Evolutionary conservation across 2,888 invertebrate species (phyloP), one percentile per base, ranked within the genome.

Genomic region (Bombylius major): DNA sequence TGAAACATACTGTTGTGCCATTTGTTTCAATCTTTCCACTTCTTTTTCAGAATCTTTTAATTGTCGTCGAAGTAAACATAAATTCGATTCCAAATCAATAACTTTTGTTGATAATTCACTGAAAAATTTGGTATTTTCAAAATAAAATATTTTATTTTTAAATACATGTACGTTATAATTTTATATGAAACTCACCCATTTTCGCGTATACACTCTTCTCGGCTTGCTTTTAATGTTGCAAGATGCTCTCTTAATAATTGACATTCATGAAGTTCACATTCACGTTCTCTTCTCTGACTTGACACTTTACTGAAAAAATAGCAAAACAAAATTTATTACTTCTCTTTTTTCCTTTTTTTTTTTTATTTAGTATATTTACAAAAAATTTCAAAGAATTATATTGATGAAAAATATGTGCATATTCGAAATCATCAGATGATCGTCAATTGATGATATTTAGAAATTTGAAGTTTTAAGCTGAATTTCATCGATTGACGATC

Each of bases 1-100:
- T 63, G 82, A 81, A 6, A 89, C 87, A 73, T 90, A 90, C 65
- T 87, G 86, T 66, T 88, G 87, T 58, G 89, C 71, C 67, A 89
- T 87, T 59, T 82, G 79, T 68, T 86, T 88, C 60, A 89, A 73
- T 63, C 83, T 80, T 56, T 83, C 84, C 32, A 87, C 83, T 75
- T 89, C 87, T 66, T 81, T 78, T 62, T 80, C 80, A 23, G 84
- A 80, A 56, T 81, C 79, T 54, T 84, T 84, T 62, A 87, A 76
- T 68, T 87, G 86, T 62, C 79, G 81, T 62, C 81, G 82, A 14
- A 81, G 76, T 34, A 80, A 74, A 63, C 81, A 78, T 56, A 81
- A 73, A 66, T 83, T 82, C 59, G 77, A 77, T 50, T 82, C 81
- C 64, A 80, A 78, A 42, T 82, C 78, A 39, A 82, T 80, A 62